Percentiles rank a stretch among this genome's conserved stretches.
Evolutionary conservation across 2,888 invertebrate species (phyloP).

Genomic region (Euplexia lucipara): DNA sequence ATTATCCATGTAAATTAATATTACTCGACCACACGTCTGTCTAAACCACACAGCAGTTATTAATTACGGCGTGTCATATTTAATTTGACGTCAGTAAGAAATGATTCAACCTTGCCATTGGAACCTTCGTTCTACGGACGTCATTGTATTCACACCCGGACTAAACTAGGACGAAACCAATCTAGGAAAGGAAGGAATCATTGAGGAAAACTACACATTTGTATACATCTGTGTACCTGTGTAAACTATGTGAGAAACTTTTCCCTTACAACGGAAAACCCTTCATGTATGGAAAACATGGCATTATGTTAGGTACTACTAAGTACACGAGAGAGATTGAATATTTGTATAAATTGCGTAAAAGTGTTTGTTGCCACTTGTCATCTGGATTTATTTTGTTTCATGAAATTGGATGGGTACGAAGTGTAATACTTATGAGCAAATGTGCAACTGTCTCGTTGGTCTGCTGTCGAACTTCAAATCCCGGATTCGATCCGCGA

Average conservation of each 20-base stretch:
- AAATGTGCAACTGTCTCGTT: no score
- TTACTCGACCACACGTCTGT: slow-evolving; percentile 3
- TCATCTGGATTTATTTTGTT: no score
- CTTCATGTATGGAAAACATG: no score
- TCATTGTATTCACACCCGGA: slow-evolving; percentile 23
- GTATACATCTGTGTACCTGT: not conserved
- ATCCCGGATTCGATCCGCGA: no score
- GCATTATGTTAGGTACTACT: no score
- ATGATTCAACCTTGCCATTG: slow-evolving; percentile 45
- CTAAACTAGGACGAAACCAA: slow-evolving; percentile 27
- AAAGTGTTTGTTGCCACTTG: no score
- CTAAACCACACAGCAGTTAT: slow-evolving; percentile 25
- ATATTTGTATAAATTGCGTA: no score
- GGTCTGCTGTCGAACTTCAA: no score
- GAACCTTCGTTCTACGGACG: slow-evolving; percentile 20
- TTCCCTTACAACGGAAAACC: not conserved
- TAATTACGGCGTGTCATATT: slow-evolving; percentile 26
- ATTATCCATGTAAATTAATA: not conserved
- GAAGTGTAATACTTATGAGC: no score
- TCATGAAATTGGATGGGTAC: no score
- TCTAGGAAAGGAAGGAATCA: slow-evolving; percentile 13
- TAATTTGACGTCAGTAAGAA: slow-evolving; percentile 45
- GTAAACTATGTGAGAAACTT: not conserved
- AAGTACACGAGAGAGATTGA: no score
- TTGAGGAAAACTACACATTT: slow-evolving; percentile 37